Conservation (phyloP, 2,888 invertebrate genomes). For the Tribolium freemani region DNA sequence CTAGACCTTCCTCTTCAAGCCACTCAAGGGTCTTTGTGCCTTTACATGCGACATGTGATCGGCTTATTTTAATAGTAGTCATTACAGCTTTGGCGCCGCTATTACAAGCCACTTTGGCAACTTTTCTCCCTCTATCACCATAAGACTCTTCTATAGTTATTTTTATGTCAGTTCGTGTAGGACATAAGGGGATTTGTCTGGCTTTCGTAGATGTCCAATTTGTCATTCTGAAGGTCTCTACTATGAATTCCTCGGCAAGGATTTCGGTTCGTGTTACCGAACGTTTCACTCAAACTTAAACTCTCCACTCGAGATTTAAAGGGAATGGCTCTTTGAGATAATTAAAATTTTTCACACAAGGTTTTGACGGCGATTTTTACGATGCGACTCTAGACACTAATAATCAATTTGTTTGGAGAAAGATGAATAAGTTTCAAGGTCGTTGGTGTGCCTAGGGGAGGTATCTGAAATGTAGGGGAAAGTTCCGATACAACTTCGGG, state of each 20-base stretch:
- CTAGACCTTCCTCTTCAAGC: too few relatives aligned
- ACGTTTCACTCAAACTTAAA: constrained; percentile 27
- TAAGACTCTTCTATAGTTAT: constrained; percentile 47
- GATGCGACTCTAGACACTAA: not conserved
- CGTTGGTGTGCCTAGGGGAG: not conserved
- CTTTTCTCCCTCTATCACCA: not conserved
- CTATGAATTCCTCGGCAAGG: constrained; percentile 29
- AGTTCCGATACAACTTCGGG: not conserved
- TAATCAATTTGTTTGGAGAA: not conserved
- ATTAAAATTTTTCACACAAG: not conserved
- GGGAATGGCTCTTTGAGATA: constrained; percentile 11
- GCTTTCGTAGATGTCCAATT: constrained; percentile 54
- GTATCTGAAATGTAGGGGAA: not conserved
- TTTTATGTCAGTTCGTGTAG: constrained; percentile 51
- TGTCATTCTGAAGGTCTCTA: constrained; percentile 49
- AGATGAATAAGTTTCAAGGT: not conserved
- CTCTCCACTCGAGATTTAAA: constrained; percentile 21
- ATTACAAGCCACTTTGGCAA: not conserved
- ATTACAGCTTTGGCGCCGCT: not conserved
- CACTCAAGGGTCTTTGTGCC: not conserved
- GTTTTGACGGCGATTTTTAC: too few relatives aligned
- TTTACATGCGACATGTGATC: not conserved
- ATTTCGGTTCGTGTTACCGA: constrained; percentile 27
- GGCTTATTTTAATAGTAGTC: not conserved
- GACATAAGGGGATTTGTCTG: constrained; percentile 54